Conservation (phyloP, 2,888 invertebrate species). For the Tetheella fluctuosa region DNA sequence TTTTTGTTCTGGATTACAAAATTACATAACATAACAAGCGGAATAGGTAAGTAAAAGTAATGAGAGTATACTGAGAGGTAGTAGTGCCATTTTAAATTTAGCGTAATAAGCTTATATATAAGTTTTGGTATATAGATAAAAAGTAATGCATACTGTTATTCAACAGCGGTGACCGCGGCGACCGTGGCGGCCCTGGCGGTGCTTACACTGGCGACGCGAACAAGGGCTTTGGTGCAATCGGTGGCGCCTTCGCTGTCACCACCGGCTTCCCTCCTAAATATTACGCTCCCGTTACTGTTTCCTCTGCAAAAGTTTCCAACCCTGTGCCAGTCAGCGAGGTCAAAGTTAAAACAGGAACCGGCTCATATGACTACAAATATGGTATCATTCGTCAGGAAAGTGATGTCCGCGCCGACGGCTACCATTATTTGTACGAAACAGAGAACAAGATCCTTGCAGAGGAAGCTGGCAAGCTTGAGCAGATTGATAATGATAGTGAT, state of each 20-base stretch:
- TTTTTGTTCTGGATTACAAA: no score
- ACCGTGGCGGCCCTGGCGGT: slow-evolving; percentile 52
- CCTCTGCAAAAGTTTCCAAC: slow-evolving; percentile 9
- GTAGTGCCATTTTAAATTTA: no score
- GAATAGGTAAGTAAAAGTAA: no score
- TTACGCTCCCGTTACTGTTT: slow-evolving; percentile 13
- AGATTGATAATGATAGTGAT: slow-evolving; percentile 56
- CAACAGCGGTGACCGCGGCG: slow-evolving; percentile 41
- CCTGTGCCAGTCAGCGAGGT: slow-evolving; percentile 1
- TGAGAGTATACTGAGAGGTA: no score
- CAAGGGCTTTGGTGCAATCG: slow-evolving; percentile 28
- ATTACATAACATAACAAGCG: no score
- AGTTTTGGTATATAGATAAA: not conserved
- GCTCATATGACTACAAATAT: slow-evolving; percentile 67
- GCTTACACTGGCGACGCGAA: slow-evolving; percentile 38
- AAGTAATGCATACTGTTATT: slow-evolving; percentile 6
- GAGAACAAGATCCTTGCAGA: slow-evolving; percentile 78
- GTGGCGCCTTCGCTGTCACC: slow-evolving; percentile 21
- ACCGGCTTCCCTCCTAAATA: slow-evolving; percentile 10
- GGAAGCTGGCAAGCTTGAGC: slow-evolving; percentile 69
- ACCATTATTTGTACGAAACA: slow-evolving; percentile 79
- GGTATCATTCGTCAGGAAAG: slow-evolving; percentile 74
- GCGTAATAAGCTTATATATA: no score
- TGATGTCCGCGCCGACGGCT: slow-evolving; percentile 65
- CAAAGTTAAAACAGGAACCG: slow-evolving; percentile 26